Conservation (phyloP, 2,888 invertebrate species). For the Tholera decimalis region DNA sequence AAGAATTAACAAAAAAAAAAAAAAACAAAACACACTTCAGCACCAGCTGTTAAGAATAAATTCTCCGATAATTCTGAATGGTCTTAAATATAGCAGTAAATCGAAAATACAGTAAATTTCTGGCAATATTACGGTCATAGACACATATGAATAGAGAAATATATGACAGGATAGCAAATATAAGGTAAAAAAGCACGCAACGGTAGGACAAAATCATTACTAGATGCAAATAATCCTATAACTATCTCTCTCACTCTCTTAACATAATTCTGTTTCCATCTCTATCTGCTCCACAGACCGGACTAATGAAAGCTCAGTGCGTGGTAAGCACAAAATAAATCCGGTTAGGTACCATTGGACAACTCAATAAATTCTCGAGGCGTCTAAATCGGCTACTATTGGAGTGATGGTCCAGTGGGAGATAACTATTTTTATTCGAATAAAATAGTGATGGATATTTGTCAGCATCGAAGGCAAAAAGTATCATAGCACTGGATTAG, state of each 20-base stretch:
- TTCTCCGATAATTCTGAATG: too few relatives aligned
- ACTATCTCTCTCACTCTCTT: conserved; percentile 7
- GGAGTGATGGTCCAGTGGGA: conserved; percentile 74
- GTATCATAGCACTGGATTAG: background rate
- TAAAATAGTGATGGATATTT: conserved; percentile 28
- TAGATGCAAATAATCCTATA: conserved; percentile 42
- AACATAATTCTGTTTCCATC: conserved; percentile 34
- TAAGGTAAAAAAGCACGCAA: background rate
- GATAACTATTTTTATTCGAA: conserved; percentile 63
- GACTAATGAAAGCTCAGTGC: conserved; percentile 69
- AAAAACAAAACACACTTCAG: too few relatives aligned
- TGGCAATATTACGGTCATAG: too few relatives aligned
- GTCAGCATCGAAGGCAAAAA: conserved; percentile 8
- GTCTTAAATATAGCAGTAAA: too few relatives aligned
- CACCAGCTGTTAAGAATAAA: too few relatives aligned
- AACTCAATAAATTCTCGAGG: conserved; percentile 77
- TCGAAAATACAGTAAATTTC: too few relatives aligned
- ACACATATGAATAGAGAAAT: background rate
- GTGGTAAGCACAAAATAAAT: conserved; percentile 78
- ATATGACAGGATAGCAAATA: background rate
- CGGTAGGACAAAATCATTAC: conserved; percentile 32
- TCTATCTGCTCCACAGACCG: conserved; percentile 24
- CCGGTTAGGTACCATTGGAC: conserved; percentile 71
- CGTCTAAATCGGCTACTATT: conserved; percentile 75
- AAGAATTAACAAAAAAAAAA: too few relatives aligned